A percentile compares a stretch with the other conserved stretches of the same genome.
phyloP scores from a whole-genome alignment of 2,113 vertebrate species.

The Egretta garzetta region DNA sequence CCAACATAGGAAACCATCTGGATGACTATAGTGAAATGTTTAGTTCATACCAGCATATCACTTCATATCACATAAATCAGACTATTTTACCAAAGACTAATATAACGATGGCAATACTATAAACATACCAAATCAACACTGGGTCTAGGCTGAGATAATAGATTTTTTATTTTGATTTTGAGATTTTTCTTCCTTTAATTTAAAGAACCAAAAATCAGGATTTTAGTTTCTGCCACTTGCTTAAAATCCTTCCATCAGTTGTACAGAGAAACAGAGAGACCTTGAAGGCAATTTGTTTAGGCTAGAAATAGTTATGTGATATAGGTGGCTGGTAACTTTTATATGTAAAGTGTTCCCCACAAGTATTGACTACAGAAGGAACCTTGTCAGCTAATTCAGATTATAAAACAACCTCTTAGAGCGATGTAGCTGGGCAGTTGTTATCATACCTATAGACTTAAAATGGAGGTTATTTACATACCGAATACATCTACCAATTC shows the following conservation, averaged over 20 bases:
- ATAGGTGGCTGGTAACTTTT: background rate
- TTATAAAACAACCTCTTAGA: background rate
- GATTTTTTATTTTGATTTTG: too few species aligned
- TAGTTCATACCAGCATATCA: background rate
- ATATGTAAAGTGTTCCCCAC: background rate
- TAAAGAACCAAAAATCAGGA: background rate
- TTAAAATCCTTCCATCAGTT: background rate
- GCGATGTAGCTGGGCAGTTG: background rate
- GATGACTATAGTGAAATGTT: background rate
- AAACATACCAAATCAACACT: background rate
- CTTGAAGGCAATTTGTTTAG: background rate
- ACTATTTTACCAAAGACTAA: background rate
- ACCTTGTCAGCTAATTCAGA: background rate
- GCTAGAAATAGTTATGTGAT: background rate
- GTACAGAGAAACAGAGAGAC: background rate
- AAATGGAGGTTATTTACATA: background rate
- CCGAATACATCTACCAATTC: background rate
- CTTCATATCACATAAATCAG: background rate
- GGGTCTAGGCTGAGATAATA: background rate
- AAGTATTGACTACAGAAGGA: background rate
- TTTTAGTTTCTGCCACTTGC: background rate
- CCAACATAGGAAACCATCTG: background rate
- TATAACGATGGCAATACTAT: background rate
- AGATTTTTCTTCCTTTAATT: background rate
- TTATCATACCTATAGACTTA: background rate